Evolutionary conservation across 2,797 vertebrate species (phyloP).

Genomic region (Hafferia zeledoni): DNA sequence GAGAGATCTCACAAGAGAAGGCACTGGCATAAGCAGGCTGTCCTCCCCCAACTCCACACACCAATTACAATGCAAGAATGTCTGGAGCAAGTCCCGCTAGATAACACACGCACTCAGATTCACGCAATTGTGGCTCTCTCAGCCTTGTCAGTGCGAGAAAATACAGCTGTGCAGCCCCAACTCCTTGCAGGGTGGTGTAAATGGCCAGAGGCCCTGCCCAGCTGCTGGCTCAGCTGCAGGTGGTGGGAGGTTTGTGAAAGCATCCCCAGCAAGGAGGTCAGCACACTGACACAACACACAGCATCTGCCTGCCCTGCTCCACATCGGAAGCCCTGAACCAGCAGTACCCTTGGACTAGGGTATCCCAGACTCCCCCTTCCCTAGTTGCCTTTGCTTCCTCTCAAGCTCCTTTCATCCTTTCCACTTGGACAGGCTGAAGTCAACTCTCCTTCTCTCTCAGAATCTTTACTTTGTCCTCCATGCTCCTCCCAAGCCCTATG

Average conservation of each 20-base stretch:
- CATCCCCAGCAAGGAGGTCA: not conserved
- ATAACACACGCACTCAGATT: not conserved
- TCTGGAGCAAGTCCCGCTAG: not conserved
- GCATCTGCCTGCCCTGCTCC: not conserved
- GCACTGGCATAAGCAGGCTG: not conserved
- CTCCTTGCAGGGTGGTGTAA: not conserved
- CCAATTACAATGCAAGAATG: accelerated
- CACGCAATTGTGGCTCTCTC: accelerated
- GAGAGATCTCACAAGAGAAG: not conserved
- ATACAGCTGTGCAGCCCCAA: accelerated
- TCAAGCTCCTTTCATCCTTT: not conserved
- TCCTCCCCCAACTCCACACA: not conserved
- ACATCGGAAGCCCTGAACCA: not conserved
- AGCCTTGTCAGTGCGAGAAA: not conserved
- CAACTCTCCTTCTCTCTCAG: not conserved
- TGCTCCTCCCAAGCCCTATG: not conserved
- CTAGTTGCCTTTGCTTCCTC: not conserved
- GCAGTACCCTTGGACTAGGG: not conserved
- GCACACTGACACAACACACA: not conserved
- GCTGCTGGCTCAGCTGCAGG: not conserved
- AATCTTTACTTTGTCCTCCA: not conserved
- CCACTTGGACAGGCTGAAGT: not conserved
- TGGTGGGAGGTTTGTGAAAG: not conserved
- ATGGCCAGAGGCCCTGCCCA: not conserved
- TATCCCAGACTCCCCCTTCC: not conserved